Conservation (phyloP, 2,888 invertebrate species). For the Trichopria drosophilae region DNA sequence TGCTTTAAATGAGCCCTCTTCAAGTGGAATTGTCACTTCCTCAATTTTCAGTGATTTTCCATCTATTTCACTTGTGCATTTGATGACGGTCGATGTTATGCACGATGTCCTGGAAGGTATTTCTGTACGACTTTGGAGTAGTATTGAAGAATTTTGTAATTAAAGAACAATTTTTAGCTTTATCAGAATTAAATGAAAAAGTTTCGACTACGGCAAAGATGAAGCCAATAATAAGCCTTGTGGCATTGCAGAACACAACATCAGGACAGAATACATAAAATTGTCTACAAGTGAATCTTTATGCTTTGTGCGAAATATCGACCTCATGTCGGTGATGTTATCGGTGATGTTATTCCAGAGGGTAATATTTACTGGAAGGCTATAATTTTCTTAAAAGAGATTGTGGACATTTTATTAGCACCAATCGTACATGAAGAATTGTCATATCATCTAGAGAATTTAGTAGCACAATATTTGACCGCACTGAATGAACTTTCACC, state of each 20-base stretch:
- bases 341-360: conserved; percentile 9
- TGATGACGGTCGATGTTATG: conserved; percentile 29
- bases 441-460: conserved; percentile 15
- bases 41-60: conserved; percentile 17
- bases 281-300: conserved; percentile 35
- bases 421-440: conserved; percentile 26
- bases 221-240: conserved; percentile 16
- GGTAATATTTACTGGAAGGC: conserved; percentile 7
- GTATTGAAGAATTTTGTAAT: conserved; percentile 25
- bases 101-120: conserved; percentile 34
- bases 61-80: conserved; percentile 4
- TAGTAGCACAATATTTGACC: conserved; percentile 29
- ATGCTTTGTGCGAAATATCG: conserved; percentile 11
- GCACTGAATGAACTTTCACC: conserved; percentile 16
- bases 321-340: no score
- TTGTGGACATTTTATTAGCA: conserved; percentile 21
- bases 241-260: conserved; percentile 4
- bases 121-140: conserved; percentile 31
- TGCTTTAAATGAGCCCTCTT: conserved; percentile 10
- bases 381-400: conserved; percentile 3
- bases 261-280: conserved; percentile 21
- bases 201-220: conserved; percentile 2
- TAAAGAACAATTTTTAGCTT: conserved; percentile 9
- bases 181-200: conserved; percentile 3
- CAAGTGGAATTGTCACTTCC: conserved; percentile 17